A percentile compares a stretch with the other conserved stretches of the same genome.
Evolutionary conservation across 2,888 invertebrate species (phyloP).

Genomic region (Cactoblastis cactorum): DNA sequence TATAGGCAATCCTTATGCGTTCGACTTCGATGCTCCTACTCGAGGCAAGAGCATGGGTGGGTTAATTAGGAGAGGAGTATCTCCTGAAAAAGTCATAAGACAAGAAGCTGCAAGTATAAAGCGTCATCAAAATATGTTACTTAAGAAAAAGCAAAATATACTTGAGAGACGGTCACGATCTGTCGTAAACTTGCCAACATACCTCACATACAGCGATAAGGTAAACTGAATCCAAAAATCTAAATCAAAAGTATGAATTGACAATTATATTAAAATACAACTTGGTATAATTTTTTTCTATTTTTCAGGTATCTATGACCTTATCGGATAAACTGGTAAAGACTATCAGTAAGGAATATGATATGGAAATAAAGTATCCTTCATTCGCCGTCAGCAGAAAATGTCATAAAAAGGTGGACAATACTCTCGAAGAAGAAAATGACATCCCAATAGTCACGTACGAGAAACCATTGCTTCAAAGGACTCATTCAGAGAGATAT

Average conservation of each 20-base stretch:
- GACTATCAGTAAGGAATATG: constrained; percentile 39
- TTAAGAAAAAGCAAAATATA: constrained; percentile 36
- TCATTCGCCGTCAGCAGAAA: constrained; percentile 36
- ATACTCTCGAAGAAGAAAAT: constrained; percentile 32
- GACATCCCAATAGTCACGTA: constrained; percentile 48
- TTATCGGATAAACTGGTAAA: constrained; percentile 80
- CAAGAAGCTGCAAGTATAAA: constrained; percentile 53
- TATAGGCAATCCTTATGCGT: constrained; percentile 65
- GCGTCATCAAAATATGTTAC: constrained; percentile 43
- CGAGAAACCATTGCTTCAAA: constrained; percentile 40
- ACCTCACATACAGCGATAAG: constrained; percentile 83
- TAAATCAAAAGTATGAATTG: background rate
- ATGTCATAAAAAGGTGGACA: constrained; percentile 17
- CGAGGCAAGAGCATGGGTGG: constrained; percentile 58
- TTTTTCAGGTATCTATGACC: constrained; percentile 80
- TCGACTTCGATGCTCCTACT: constrained; percentile 51
- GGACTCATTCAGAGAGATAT: constrained; percentile 57
- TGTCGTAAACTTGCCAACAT: constrained; percentile 87
- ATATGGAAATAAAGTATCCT: constrained; percentile 45
- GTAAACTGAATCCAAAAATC: too few species aligned
- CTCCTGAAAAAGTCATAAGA: constrained; percentile 54
- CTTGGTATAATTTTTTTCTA: background rate
- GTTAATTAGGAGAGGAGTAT: constrained; percentile 47
- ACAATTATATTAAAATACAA: background rate
- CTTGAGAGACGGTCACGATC: constrained; percentile 71